Conservation (phyloP, 2,888 invertebrate species). For the Xestia ashworthii region DNA sequence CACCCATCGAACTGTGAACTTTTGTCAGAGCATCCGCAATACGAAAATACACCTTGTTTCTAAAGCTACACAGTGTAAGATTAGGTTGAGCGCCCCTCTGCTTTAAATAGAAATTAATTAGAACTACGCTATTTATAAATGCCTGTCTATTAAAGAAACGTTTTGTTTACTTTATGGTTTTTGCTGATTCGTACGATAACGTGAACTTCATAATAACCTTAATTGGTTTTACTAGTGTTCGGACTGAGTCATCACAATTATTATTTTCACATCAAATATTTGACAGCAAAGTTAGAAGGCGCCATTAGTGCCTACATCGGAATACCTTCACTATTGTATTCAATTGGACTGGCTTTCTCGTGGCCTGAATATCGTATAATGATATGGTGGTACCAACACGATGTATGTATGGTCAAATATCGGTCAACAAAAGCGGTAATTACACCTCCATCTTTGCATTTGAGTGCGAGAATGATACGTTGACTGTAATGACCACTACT, state of each 20-base stretch:
- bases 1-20: constrained; percentile 70
- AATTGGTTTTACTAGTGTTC: constrained; percentile 49
- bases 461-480: constrained; percentile 25
- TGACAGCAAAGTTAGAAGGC: constrained; percentile 23
- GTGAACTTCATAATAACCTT: constrained; percentile 28
- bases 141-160: constrained; percentile 30
- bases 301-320: constrained; percentile 29
- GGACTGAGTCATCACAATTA: constrained; percentile 44
- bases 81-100: neutral
- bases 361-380: constrained; percentile 67
- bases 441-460: constrained; percentile 37
- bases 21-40: constrained; percentile 43
- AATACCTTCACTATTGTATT: constrained; percentile 66
- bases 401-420: constrained; percentile 58
- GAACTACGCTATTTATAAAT: constrained; percentile 42
- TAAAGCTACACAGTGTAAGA: constrained; percentile 1
- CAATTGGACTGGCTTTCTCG: constrained; percentile 69
- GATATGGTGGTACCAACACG: constrained; percentile 52
- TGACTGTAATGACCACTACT: constrained; percentile 24
- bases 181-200: constrained; percentile 42
- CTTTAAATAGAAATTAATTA: constrained; percentile 49
- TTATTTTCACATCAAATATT: constrained; percentile 37
- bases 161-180: constrained; percentile 50
- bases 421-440: constrained; percentile 48
- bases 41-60: constrained; percentile 27